Percentiles rank a stretch among this genome's conserved stretches.
These are phyloP conservation scores for Synodontis membranacea DNA, from an alignment of 2,113 vertebrate species.

Conservation along the genomic window DNA sequence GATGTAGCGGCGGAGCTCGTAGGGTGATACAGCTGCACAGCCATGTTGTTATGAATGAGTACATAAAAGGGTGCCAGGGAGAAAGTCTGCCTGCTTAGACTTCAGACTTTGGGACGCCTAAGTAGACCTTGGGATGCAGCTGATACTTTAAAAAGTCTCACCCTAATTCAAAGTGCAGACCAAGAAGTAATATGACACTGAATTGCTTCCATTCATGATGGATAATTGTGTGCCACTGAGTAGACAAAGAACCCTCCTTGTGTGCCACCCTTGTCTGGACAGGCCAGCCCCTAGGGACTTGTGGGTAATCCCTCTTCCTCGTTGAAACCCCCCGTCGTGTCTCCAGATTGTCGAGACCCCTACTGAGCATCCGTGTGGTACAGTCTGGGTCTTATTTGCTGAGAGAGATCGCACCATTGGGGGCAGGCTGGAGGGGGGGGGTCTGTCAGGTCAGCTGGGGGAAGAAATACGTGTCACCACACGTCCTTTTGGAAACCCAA, in stretches of 20 bases:
- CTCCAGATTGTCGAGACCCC: constrained; percentile 66
- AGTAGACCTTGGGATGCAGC: constrained; percentile 5
- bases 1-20: background rate
- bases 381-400: constrained; percentile 54
- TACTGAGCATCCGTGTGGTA: constrained; percentile 61
- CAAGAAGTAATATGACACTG: background rate
- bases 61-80: background rate
- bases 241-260: constrained; percentile 53
- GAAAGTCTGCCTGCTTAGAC: background rate
- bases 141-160: background rate
- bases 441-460: constrained; percentile 32
- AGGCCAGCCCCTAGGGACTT: constrained; percentile 61
- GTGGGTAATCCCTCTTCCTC: constrained; percentile 59
- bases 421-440: constrained; percentile 8
- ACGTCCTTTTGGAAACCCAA: constrained; percentile 6
- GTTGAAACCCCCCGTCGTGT: constrained; percentile 36
- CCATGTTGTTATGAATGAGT: background rate
- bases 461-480: constrained; percentile 14
- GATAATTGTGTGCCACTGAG: constrained; percentile 5
- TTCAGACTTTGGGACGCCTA: constrained; percentile 4
- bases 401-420: constrained; percentile 16
- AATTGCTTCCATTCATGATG: constrained; percentile 24
- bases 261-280: constrained; percentile 61
- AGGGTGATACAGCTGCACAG: background rate
- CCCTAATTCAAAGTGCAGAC: constrained; percentile 6